phyloP scores from a whole-genome alignment of 2,113 vertebrate species.

The Lates calcarifer region DNA sequence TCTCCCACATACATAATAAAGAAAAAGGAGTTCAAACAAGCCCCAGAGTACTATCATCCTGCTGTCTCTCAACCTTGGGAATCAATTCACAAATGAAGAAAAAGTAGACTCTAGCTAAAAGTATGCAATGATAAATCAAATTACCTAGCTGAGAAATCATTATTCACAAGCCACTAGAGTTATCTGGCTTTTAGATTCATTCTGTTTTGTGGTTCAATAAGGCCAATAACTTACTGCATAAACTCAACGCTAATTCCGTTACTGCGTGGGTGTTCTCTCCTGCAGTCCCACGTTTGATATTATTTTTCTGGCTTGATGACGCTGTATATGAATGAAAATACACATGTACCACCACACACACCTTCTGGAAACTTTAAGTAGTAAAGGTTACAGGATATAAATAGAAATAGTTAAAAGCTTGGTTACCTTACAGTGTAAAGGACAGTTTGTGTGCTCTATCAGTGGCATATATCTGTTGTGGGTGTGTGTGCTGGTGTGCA shows the following conservation, averaged over 20 bases:
- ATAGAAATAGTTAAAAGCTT: conserved; percentile 46
- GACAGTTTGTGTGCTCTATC: conserved; percentile 20
- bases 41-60: conserved; percentile 47
- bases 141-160: conserved; percentile 71
- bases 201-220: conserved; percentile 67
- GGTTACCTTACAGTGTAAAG: conserved; percentile 4
- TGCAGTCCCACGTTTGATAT: conserved; percentile 25
- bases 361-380: not conserved
- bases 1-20: conserved; percentile 41
- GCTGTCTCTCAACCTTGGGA: conserved; percentile 57
- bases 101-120: conserved; percentile 60
- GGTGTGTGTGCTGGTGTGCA: not conserved
- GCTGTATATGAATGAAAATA: conserved; percentile 24
- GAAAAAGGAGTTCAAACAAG: conserved; percentile 45
- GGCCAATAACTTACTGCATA: conserved; percentile 68
- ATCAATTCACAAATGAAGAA: conserved; percentile 71
- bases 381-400: conserved; percentile 47
- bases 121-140: conserved; percentile 74
- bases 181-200: conserved; percentile 70
- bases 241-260: conserved; percentile 66
- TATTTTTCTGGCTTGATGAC: conserved; percentile 36
- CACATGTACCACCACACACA: not conserved
- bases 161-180: conserved; percentile 70
- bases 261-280: conserved; percentile 42
- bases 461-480: conserved; percentile 11